Evolutionary conservation across 53 echinoderm and acorn worm species (phyloP), one percentile per base, ranked within the genome.

Genomic region (Antedon mediterranea): DNA sequence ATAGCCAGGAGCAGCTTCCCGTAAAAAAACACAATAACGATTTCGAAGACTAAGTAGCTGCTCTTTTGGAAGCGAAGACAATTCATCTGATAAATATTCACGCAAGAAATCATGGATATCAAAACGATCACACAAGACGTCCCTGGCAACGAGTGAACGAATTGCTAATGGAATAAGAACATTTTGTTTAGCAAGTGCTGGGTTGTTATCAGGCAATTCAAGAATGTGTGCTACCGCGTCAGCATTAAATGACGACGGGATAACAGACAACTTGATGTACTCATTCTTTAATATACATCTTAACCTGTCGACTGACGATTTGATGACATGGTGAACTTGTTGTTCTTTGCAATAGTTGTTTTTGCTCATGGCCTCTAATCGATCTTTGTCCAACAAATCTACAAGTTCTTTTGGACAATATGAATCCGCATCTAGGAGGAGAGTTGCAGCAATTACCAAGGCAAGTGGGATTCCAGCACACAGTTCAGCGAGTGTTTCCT

Each of bases 1-100:
- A 80, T 33, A 0, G 71, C 28, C 30, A 75, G 85, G 20, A 80
- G 71, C 7, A 85, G 72, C 15, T 71, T 23, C 15, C 80, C 85
- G 43, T 85, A 85, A 80, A 85, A n/a, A 85, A 29, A 71, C 75
- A 34, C 85, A 85, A 33, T 85, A 85, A 14, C 85, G 32, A 29
- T 33, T 76, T 28, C 80, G 32, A 20, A 74, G 31, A 30, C 37
- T 26, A 23, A 37, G 29, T 8, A 80, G 80, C 43, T 71, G 28
- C 9, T 75, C 71, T 8, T 34, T 5, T n/a, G 78, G 72, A 33
- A 85, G 78, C 8, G 75, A 72, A 72, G 57, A 75, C 70, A 80
- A 80, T 23, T 76, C 70, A 34, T 85, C 80, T 29, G 79, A 79
- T 70, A 85, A 57, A 26, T 43, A 76, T 32, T 37, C 75, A 11